Percentiles rank a stretch among this genome's conserved stretches.
phyloP scores from a whole-genome alignment of 2,797 vertebrate genomes.

The Oreortyx pictus region DNA sequence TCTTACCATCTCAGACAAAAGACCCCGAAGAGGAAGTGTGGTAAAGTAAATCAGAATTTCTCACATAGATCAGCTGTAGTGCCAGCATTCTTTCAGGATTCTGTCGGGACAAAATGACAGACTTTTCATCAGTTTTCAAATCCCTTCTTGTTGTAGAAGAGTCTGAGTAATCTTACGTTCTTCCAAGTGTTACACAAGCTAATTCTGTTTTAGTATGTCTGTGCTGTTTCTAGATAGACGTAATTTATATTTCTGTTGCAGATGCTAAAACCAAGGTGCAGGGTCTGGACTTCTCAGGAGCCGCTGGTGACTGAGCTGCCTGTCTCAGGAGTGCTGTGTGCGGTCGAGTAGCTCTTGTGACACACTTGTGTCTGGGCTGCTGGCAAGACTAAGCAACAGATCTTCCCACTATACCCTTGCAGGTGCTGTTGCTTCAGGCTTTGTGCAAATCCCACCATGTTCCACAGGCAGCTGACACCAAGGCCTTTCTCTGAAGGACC shows the following conservation, averaged over 20 bases:
- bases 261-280: background rate
- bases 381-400: background rate
- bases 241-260: background rate
- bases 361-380: background rate
- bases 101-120: background rate
- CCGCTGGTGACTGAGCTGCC: background rate
- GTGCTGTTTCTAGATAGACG: background rate
- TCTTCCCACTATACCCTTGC: background rate
- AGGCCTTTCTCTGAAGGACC: background rate
- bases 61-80: background rate
- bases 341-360: background rate
- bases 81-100: background rate
- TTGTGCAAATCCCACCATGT: background rate
- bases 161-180: background rate
- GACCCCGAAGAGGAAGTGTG: background rate
- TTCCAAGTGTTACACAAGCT: background rate
- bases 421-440: background rate
- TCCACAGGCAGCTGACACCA: background rate
- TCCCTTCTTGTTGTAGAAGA: background rate
- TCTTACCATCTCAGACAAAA: background rate
- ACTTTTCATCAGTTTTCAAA: background rate
- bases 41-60: conserved; percentile 2
- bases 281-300: background rate
- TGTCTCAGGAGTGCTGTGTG: background rate
- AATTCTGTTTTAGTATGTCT: background rate